Conservation (phyloP, 2,888 invertebrate species). For the Drosophila multiciliata region DNA sequence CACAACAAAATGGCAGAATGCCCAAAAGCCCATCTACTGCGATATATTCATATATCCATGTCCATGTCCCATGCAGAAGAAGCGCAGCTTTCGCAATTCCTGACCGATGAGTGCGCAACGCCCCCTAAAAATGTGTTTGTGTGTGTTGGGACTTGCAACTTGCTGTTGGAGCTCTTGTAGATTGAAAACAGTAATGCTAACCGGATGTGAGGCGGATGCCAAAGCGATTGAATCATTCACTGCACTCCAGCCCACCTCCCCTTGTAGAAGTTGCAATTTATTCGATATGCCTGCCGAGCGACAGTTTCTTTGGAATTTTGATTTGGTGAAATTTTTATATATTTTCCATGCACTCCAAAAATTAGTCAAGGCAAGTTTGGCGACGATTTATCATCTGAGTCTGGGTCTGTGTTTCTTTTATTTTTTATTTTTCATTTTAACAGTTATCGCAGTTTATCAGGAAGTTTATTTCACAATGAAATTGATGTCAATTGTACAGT, state of each 20-base stretch:
- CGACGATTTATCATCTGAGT: conserved; percentile 63
- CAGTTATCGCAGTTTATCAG: conserved; percentile 37
- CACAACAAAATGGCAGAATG: background rate
- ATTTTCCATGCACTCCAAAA: conserved; percentile 59
- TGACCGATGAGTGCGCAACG: conserved; percentile 75
- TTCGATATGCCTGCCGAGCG: conserved; percentile 42
- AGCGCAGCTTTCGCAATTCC: conserved; percentile 63
- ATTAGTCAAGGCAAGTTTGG: conserved; percentile 61
- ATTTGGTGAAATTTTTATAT: conserved; percentile 57
- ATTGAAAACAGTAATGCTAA: conserved; percentile 65
- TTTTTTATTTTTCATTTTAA: conserved; percentile 52
- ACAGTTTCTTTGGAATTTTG: conserved; percentile 70
- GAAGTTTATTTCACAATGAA: conserved; percentile 33
- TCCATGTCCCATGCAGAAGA: conserved; percentile 38
- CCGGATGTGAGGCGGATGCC: conserved; percentile 83
- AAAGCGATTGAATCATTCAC: conserved; percentile 80
- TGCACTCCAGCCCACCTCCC: conserved; percentile 2
- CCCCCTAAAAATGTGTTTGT: conserved; percentile 50
- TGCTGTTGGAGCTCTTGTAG: conserved; percentile 13
- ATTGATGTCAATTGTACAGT: conserved; percentile 52
- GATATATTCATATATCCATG: conserved; percentile 6
- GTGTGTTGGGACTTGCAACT: conserved; percentile 14
- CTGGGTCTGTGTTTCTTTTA: background rate
- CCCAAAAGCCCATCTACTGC: background rate
- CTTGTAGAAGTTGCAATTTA: conserved; percentile 48